phyloP scores from a whole-genome alignment of 2,888 invertebrate species.

The Cephus spinipes region DNA sequence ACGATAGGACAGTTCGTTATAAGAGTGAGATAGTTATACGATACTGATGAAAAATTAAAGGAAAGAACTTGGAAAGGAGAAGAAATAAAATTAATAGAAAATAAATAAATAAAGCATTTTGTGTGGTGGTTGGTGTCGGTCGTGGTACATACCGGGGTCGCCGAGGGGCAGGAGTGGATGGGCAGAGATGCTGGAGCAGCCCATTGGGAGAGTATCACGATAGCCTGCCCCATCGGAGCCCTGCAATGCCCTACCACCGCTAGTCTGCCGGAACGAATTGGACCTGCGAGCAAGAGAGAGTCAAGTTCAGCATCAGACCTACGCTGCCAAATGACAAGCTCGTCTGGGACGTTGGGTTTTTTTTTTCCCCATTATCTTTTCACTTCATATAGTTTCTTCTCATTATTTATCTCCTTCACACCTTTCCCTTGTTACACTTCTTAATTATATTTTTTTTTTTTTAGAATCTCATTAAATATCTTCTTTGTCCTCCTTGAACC shows the following conservation, averaged over 20 bases:
- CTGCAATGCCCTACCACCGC: constrained; percentile 68
- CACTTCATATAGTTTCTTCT: constrained; percentile 16
- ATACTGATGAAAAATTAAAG: constrained; percentile 38
- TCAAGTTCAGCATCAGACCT: constrained; percentile 68
- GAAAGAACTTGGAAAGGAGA: constrained; percentile 40
- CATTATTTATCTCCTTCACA: constrained; percentile 13
- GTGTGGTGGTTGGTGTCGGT: constrained; percentile 57
- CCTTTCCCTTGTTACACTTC: too few species aligned
- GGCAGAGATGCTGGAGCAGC: constrained; percentile 91
- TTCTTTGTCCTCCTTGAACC: too few species aligned
- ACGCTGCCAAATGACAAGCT: constrained; percentile 59
- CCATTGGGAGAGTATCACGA: constrained; percentile 74
- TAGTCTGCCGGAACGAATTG: constrained; percentile 91
- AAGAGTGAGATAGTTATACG: constrained; percentile 14
- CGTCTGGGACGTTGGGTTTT: constrained; percentile 44
- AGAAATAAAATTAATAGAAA: constrained; percentile 39
- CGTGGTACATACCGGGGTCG: constrained; percentile 69
- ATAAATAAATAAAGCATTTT: constrained; percentile 38
- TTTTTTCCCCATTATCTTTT: constrained; percentile 20
- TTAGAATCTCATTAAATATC: too few species aligned
- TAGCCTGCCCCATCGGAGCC: constrained; percentile 78
- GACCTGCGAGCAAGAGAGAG: constrained; percentile 79
- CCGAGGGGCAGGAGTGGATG: constrained; percentile 94
- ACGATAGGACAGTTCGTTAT: constrained; percentile 39
- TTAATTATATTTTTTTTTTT: background rate